A percentile compares a stretch with the other conserved stretches of the same genome.
Conservation (phyloP, 2,888 invertebrate species). For the Thumatha senex region DNA sequence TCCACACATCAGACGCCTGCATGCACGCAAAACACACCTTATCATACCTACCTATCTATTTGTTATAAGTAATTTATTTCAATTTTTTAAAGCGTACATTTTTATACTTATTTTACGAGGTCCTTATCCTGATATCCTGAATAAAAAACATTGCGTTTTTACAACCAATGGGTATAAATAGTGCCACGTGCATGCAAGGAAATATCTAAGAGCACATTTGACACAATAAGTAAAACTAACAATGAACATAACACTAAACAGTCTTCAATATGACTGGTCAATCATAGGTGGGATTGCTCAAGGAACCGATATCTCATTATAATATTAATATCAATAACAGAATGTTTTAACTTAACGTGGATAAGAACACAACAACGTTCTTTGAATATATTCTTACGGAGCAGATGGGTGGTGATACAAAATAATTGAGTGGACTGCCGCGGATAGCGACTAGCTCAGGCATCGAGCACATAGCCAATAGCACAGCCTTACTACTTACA, state of each 20-base stretch:
- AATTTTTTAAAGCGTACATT: conserved; percentile 84
- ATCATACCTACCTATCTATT: conserved; percentile 78
- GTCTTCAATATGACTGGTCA: conserved; percentile 78
- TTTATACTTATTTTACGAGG: conserved; percentile 79
- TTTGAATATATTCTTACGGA: conserved; percentile 10
- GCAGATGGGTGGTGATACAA: conserved; percentile 37
- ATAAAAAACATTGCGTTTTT: conserved; percentile 50
- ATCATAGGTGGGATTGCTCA: conserved; percentile 75
- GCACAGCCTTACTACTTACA: no score
- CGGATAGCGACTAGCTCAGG: conserved; percentile 18
- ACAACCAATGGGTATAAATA: conserved; percentile 60
- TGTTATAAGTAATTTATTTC: conserved; percentile 74
- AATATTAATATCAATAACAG: conserved; percentile 24
- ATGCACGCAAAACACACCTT: conserved; percentile 73
- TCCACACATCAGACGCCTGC: conserved; percentile 44
- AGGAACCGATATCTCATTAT: conserved; percentile 54
- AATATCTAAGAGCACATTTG: conserved; percentile 58
- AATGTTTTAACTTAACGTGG: conserved; percentile 19
- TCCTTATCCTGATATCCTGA: conserved; percentile 71
- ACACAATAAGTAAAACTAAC: conserved; percentile 68
- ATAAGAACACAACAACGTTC: conserved; percentile 18
- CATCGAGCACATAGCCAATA: not conserved
- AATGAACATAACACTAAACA: conserved; percentile 76
- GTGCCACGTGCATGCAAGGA: conserved; percentile 69
- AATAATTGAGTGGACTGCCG: conserved; percentile 59